A percentile compares a stretch with the other conserved stretches of the same genome.
Evolutionary conservation across 1,140 invertebrate genomes (phyloP).

Genomic region (Vollenhovia emeryi): DNA sequence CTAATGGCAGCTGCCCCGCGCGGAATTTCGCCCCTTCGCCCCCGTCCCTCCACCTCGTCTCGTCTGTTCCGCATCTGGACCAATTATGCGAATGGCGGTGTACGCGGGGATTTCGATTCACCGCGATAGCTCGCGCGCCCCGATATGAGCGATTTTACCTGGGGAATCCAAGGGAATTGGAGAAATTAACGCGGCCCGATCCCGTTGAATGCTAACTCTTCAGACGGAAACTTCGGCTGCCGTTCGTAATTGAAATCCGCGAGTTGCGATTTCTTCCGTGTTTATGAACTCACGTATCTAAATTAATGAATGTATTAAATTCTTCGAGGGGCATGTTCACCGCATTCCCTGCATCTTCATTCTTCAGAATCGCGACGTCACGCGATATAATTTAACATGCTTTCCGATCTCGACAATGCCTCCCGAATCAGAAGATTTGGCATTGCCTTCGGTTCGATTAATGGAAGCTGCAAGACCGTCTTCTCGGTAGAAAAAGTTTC

Average conservation of each 20-base stretch:
- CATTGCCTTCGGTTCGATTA: constrained; percentile 30
- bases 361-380: background rate
- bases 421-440: background rate
- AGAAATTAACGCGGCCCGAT: constrained; percentile 42
- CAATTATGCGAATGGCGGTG: constrained; percentile 45
- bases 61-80: constrained; percentile 23
- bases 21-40: constrained; percentile 31
- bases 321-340: background rate
- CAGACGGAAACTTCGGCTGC: background rate
- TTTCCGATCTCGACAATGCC: background rate
- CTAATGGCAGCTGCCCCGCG: background rate
- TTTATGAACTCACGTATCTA: background rate
- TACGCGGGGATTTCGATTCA: constrained; percentile 47
- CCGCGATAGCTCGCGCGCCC: background rate
- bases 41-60: background rate
- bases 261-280: background rate
- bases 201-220: background rate
- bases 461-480: background rate
- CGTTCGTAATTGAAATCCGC: constrained; percentile 38
- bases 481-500: constrained; percentile 34
- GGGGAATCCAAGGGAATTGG: constrained; percentile 14
- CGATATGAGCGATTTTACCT: constrained; percentile 22
- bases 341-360: background rate
- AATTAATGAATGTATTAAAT: background rate
- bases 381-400: background rate